Base-by-base conservation (phyloP, 2,888 invertebrate genomes). In the Plebejus anna region DNA sequence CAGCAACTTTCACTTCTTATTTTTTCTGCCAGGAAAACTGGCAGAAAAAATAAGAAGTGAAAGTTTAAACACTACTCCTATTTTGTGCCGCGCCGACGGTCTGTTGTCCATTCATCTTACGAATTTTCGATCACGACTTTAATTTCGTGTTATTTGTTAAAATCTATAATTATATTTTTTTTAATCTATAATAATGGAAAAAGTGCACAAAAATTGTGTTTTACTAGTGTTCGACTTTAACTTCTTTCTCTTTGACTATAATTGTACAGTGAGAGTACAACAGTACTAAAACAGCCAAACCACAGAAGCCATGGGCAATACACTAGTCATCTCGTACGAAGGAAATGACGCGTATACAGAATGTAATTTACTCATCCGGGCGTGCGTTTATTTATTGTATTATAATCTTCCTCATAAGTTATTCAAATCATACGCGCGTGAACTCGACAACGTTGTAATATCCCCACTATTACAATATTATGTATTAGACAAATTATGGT, bases 351-450 rank as follows among this genome's bases (percentile, higher is more conserved):
- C 28, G 61, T 28, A 11, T 61, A 28, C 9, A 28, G 28, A 61
- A 28, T 61, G 61, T 61, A 61, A 61, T 61, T 61, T 28, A 28
- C 61, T 61, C 61, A 61, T 22, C 9, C 61, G 61, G 28, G 61
- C 28, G 28, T 61, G 28, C 28, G 61, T 61, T 28, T 61, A 61
- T 61, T 61, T 28, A 61, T 61, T 61, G 61, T 61, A 61, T 61
- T 61, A 61, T 61, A 61, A 61, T 61, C 61, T 61, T 28, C 28
- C 61, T 61, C 61, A 28, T 61, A 61, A 61, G 61, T 61, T 61
- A 61, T 61, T 61, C 61, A 61, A 61, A 61, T 61, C 61, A 61
- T 61, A 61, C 61, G 28, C 61, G 28, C 11, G 28, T 9, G 9
- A 61, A 28, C 9, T 61, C 28, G 11, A 28, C 61, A 61, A 61